Conservation (phyloP, 2,888 invertebrate genomes). For the Lingula anatina region DNA sequence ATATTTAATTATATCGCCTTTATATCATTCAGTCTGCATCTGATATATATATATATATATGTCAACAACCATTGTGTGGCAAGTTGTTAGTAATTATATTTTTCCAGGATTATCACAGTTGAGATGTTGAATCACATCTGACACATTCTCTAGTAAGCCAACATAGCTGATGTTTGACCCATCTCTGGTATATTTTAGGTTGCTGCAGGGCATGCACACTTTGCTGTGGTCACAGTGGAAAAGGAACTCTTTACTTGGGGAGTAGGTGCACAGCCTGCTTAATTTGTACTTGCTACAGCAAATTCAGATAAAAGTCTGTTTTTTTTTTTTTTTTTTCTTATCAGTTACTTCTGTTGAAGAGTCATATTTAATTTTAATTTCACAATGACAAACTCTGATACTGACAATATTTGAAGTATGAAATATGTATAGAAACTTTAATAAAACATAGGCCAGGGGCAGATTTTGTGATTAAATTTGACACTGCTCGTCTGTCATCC, state of each 20-base stretch:
- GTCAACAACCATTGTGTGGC: too few relatives aligned
- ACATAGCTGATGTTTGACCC: too few relatives aligned
- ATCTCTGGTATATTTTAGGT: constrained; percentile 28
- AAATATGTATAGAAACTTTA: too few relatives aligned
- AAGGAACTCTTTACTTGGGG: constrained; percentile 52
- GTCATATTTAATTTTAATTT: too few relatives aligned
- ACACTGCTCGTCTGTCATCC: too few relatives aligned
- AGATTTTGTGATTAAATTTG: too few relatives aligned
- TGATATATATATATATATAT: background rate
- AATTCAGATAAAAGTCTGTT: background rate
- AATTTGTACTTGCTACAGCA: background rate
- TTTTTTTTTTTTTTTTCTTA: background rate
- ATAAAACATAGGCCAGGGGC: too few relatives aligned
- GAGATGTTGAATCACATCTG: background rate
- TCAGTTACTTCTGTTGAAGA: too few relatives aligned
- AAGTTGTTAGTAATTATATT: background rate
- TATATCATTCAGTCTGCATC: background rate
- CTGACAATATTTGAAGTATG: too few relatives aligned
- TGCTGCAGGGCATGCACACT: constrained; percentile 41
- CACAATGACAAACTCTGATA: too few relatives aligned
- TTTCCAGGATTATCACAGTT: background rate
- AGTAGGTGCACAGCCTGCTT: constrained; percentile 20
- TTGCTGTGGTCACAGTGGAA: constrained; percentile 50
- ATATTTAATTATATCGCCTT: background rate
- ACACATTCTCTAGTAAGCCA: background rate